Percentiles rank a stretch among this genome's conserved stretches.
Evolutionary conservation across 2,888 invertebrate species (phyloP).

Genomic region (Abrostola triplasia): DNA sequence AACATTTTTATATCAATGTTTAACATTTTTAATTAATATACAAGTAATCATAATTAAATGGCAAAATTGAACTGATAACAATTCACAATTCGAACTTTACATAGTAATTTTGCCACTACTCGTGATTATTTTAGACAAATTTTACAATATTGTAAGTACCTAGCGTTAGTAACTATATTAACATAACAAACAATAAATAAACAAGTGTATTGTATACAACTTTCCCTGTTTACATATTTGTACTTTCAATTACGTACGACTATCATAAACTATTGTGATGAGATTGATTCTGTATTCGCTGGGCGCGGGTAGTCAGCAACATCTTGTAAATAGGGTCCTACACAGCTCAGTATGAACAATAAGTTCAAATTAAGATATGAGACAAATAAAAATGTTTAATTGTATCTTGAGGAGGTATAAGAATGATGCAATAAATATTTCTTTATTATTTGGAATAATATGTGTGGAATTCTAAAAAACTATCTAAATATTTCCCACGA

Average conservation of each 20-base stretch:
- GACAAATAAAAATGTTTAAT: no score
- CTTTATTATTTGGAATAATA: no score
- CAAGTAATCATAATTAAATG: not conserved
- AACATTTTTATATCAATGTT: not conserved
- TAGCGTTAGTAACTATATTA: not conserved
- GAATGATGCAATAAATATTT: no score
- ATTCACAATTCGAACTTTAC: not conserved
- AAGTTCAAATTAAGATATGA: no score
- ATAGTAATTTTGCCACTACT: not conserved
- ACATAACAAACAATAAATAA: slow-evolving; percentile 32
- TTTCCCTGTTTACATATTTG: slow-evolving; percentile 27
- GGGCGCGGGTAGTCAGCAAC: no score
- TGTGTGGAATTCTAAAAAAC: no score
- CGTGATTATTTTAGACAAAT: not conserved
- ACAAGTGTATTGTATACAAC: slow-evolving; percentile 31
- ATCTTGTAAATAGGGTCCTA: no score
- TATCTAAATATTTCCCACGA: no score
- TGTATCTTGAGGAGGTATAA: no score
- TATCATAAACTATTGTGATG: not conserved
- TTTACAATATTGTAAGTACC: not conserved
- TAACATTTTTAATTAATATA: not conserved
- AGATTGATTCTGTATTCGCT: no score
- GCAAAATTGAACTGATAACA: not conserved
- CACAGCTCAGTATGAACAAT: no score
- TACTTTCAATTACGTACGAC: slow-evolving; percentile 29